Conservation (phyloP, 2,113 vertebrate species). For the Jaculus jaculus region DNA sequence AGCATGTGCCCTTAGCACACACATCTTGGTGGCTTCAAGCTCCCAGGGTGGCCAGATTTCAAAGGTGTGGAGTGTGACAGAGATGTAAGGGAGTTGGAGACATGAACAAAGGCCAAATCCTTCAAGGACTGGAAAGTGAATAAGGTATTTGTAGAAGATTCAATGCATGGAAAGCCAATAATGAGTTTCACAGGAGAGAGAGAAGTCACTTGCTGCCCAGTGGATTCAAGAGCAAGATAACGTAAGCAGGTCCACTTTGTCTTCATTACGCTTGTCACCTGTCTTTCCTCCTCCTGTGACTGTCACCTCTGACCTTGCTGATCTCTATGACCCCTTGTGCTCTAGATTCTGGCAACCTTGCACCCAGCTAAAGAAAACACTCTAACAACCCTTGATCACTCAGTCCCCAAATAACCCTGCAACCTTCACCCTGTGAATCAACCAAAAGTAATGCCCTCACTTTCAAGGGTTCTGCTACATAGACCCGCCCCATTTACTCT, state of each 20-base stretch:
- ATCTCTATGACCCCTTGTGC: background rate
- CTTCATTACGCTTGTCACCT: background rate
- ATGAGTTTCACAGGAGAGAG: background rate
- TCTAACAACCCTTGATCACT: background rate
- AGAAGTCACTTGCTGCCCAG: background rate
- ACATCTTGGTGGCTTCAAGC: background rate
- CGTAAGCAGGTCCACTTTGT: background rate
- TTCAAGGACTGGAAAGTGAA: background rate
- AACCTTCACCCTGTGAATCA: background rate
- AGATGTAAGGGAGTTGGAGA: background rate
- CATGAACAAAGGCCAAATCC: background rate
- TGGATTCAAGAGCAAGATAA: background rate
- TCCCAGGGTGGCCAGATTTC: background rate
- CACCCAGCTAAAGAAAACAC: background rate
- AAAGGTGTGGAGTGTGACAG: background rate
- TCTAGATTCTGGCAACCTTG: background rate
- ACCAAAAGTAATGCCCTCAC: background rate
- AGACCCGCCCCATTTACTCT: background rate
- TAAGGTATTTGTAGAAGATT: conserved; percentile 7
- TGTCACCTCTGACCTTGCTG: background rate
- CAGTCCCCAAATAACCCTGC: background rate
- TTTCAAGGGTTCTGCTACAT: background rate
- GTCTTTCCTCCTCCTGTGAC: background rate
- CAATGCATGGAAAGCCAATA: background rate
- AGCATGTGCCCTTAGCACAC: background rate